These are phyloP conservation scores for Trichacis sp. DNA, from an alignment of 2,888 invertebrate species.

Conservation along the genomic window DNA sequence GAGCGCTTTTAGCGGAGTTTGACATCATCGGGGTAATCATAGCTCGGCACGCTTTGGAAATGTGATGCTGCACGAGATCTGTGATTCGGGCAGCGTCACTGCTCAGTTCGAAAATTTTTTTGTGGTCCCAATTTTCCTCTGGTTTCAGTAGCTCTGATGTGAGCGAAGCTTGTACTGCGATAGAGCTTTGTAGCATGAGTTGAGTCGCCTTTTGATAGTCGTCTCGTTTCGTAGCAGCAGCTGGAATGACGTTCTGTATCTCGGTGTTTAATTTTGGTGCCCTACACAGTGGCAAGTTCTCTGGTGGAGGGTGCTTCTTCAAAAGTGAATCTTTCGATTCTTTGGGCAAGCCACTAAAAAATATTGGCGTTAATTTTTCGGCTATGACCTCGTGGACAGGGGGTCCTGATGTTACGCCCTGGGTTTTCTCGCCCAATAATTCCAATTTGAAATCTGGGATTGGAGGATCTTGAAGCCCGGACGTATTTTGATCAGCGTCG, in stretches of 20 bases:
- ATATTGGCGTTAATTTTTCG: constrained; percentile 9
- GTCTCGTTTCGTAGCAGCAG: constrained; percentile 11
- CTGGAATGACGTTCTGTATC: constrained; percentile 1
- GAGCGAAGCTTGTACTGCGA: constrained; percentile 20
- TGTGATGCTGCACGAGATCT: constrained; percentile 12
- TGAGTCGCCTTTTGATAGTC: constrained; percentile 19
- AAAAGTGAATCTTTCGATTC: constrained; percentile 10
- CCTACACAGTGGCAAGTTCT: constrained; percentile 13
- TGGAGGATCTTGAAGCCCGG: not conserved
- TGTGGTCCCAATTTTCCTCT: constrained; percentile 19
- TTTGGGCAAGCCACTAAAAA: constrained; percentile 9
- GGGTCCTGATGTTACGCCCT: not conserved
- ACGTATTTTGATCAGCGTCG: not conserved
- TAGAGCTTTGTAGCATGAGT: constrained; percentile 1
- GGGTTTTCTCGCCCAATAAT: not conserved
- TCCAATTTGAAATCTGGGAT: constrained; percentile 6
- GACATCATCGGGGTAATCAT: constrained; percentile 20
- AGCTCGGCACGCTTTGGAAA: constrained; percentile 20
- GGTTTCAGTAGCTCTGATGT: constrained; percentile 20
- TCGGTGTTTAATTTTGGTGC: constrained; percentile 15
- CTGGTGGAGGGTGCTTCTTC: constrained; percentile 19
- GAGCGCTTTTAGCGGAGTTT: constrained; percentile 12
- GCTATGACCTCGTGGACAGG: constrained; percentile 7
- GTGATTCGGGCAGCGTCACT: constrained; percentile 18
- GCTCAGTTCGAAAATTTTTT: constrained; percentile 19